Evolutionary conservation across 2,888 invertebrate species (phyloP).

Genomic region (Callinectes sapidus): DNA sequence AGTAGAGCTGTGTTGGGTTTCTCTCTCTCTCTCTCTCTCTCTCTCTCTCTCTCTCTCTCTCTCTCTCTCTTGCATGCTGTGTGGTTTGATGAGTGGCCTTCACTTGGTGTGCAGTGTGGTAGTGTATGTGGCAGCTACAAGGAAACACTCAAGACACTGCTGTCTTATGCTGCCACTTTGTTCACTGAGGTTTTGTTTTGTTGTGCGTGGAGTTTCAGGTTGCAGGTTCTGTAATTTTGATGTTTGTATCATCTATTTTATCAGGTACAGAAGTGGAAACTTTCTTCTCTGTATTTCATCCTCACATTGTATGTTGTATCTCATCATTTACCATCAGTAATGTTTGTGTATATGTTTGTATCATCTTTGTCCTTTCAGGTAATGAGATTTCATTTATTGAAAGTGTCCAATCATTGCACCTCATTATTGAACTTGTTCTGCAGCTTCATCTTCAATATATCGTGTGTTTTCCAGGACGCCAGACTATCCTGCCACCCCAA

Average conservation of each 20-base stretch:
- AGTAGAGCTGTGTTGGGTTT: background rate
- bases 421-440: background rate
- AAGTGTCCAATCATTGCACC: background rate
- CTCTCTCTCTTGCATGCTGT: background rate
- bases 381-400: background rate
- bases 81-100: background rate
- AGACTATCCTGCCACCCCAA: slow-evolving; percentile 40
- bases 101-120: background rate
- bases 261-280: background rate
- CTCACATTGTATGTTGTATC: background rate
- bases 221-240: background rate
- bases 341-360: background rate
- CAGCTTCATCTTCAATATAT: background rate
- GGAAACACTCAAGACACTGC: background rate
- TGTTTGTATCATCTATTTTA: background rate
- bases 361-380: background rate
- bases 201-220: background rate
- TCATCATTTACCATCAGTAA: background rate
- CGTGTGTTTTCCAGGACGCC: slow-evolving; percentile 42
- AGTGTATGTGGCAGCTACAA: background rate
- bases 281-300: no score
- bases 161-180: background rate
- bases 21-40: slow-evolving; percentile 30
- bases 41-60: background rate
- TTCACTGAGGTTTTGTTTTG: background rate